phyloP scores from a whole-genome alignment of 2,797 vertebrate species.

The Uromys caudimaculatus region DNA sequence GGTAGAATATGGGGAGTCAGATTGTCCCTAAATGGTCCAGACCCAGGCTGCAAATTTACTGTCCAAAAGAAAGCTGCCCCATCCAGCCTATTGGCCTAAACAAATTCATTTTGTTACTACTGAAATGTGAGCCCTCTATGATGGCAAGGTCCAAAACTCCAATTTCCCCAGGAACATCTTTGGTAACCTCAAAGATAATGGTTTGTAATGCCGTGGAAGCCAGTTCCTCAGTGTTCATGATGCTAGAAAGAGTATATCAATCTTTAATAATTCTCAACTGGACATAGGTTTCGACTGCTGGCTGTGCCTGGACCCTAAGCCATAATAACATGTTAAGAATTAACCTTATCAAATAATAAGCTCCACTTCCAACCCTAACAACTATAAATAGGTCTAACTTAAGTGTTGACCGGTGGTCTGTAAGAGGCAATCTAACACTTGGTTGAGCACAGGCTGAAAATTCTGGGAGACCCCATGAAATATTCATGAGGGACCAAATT shows the following conservation, averaged over 20 bases:
- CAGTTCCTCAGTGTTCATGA: neutral
- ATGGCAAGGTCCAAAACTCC: neutral
- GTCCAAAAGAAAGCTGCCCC: no score
- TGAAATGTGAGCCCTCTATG: no score
- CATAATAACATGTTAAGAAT: neutral
- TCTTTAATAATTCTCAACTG: neutral
- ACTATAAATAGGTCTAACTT: neutral
- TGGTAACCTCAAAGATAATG: neutral
- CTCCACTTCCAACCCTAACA: neutral
- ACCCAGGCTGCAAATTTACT: neutral
- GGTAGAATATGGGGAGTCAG: neutral
- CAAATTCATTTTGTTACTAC: neutral
- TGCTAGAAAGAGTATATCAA: neutral
- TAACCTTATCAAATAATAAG: neutral
- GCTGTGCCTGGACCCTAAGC: neutral
- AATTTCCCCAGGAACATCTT: neutral
- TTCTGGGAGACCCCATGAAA: no score
- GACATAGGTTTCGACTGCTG: neutral
- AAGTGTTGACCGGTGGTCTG: no score
- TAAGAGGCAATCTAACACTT: no score
- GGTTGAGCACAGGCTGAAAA: no score
- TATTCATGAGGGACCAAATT: no score
- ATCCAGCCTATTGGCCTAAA: neutral
- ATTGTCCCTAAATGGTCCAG: neutral
- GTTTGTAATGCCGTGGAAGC: neutral